Conservation (phyloP, 2,888 invertebrate species). For the Augiades crinisus region DNA sequence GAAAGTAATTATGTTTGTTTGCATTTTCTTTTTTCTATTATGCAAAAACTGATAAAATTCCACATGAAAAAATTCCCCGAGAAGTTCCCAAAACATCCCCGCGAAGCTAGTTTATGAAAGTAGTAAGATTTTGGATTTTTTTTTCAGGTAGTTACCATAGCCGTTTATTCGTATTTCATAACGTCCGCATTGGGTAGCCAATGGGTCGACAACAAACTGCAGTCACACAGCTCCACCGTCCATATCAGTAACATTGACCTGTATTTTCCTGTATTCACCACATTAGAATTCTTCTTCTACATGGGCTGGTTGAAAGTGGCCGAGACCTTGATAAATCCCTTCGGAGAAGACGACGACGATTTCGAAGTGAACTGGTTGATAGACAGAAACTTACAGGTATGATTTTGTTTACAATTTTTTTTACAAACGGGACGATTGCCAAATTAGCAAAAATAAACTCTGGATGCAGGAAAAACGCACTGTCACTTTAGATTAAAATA, state of each 20-base stretch:
- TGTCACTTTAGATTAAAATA: too few relatives aligned
- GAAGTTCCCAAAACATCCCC: too few relatives aligned
- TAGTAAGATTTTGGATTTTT: slow-evolving; percentile 17
- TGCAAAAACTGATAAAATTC: too few relatives aligned
- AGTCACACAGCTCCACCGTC: slow-evolving; percentile 44
- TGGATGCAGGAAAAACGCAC: too few relatives aligned
- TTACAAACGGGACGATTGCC: too few relatives aligned
- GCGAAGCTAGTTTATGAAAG: too few relatives aligned
- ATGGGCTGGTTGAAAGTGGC: slow-evolving; percentile 97
- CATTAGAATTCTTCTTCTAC: slow-evolving; percentile 93
- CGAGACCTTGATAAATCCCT: slow-evolving; percentile 94
- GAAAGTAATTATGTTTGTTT: too few relatives aligned
- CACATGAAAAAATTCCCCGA: too few relatives aligned
- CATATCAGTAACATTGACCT: slow-evolving; percentile 87
- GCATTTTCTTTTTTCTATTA: too few relatives aligned
- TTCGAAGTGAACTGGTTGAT: slow-evolving; percentile 97
- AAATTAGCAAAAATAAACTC: background rate
- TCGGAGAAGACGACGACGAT: slow-evolving; percentile 95
- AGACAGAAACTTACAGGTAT: slow-evolving; percentile 92
- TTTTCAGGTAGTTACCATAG: slow-evolving; percentile 91
- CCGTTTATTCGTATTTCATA: slow-evolving; percentile 95
- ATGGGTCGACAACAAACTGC: slow-evolving; percentile 85
- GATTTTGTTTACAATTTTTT: too few relatives aligned
- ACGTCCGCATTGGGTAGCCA: slow-evolving; percentile 94
- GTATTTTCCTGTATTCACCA: slow-evolving; percentile 95